Conservation (phyloP, 2,888 invertebrate species). For the Caenorhabditis uteleia region DNA sequence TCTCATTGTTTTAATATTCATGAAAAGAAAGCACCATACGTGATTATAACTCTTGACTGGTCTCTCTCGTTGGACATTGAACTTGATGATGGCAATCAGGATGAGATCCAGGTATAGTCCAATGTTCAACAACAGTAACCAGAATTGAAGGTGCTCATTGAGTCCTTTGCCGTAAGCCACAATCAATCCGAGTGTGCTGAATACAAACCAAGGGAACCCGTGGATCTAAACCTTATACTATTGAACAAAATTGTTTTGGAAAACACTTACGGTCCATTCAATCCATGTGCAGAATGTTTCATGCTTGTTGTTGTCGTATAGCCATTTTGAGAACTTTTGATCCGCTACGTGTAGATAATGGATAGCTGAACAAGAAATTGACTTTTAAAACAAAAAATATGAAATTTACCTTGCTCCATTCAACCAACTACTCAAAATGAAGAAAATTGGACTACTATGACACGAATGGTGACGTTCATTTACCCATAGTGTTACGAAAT, state of each 20-base stretch:
- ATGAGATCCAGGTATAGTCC: slow-evolving; percentile 60
- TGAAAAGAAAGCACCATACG: too few species aligned
- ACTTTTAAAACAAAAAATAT: not conserved
- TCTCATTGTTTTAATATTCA: not conserved
- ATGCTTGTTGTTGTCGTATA: slow-evolving; percentile 24
- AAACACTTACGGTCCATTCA: slow-evolving; percentile 28
- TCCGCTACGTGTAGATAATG: slow-evolving; percentile 2
- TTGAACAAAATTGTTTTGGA: not conserved
- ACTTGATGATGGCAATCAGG: slow-evolving; percentile 55
- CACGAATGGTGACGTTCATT: slow-evolving; percentile 19
- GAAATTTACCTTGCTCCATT: slow-evolving; percentile 27
- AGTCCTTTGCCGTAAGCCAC: slow-evolving; percentile 34
- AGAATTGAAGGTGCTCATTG: slow-evolving; percentile 33
- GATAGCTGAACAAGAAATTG: not conserved
- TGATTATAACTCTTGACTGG: slow-evolving; percentile 42
- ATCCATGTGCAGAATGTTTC: slow-evolving; percentile 25
- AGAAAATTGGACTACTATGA: slow-evolving; percentile 5
- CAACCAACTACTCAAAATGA: not conserved
- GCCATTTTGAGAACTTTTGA: slow-evolving; percentile 8
- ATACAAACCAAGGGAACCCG: slow-evolving; percentile 45
- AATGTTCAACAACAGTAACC: slow-evolving; percentile 42
- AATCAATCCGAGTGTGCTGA: slow-evolving; percentile 26
- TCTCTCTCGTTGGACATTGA: slow-evolving; percentile 52
- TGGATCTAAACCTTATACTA: slow-evolving; percentile 25
- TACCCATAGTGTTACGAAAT: too few species aligned